phyloP scores from a whole-genome alignment of 2,888 invertebrate genomes.

The Nesidiocoris tenuis region DNA sequence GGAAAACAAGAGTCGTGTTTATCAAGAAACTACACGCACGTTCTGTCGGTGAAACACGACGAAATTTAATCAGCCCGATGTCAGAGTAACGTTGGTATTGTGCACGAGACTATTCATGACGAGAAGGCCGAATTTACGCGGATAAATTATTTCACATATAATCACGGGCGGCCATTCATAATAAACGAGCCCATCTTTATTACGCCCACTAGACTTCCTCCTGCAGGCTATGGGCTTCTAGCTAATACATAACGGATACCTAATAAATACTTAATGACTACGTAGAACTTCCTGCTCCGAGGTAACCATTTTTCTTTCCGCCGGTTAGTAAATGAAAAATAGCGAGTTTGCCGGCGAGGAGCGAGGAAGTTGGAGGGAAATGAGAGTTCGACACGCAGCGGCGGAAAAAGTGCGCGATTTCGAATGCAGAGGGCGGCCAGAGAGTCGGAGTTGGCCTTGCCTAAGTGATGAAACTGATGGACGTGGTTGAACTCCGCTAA shows the following conservation, averaged over 20 bases:
- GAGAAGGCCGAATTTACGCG: too few species aligned
- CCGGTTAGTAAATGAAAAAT: neutral
- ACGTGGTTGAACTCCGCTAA: neutral
- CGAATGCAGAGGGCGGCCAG: neutral
- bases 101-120: too few species aligned
- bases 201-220: neutral
- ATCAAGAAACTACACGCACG: too few species aligned
- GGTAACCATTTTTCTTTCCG: neutral
- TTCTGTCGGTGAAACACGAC: too few species aligned
- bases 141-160: too few species aligned
- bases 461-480: neutral
- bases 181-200: neutral
- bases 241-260: neutral
- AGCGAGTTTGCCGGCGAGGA: neutral
- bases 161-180: neutral
- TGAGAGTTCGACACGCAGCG: conserved; percentile 24
- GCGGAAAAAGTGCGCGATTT: neutral
- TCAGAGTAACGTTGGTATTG: too few species aligned
- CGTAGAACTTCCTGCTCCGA: neutral
- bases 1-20: too few species aligned
- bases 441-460: neutral
- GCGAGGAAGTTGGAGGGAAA: neutral
- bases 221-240: neutral
- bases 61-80: too few species aligned
- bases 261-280: neutral